A percentile compares a stretch with the other conserved stretches of the same genome.
These are phyloP conservation scores for Macropus fuliginosus DNA, from an alignment of 2,797 vertebrate genomes.

Conservation along the genomic window DNA sequence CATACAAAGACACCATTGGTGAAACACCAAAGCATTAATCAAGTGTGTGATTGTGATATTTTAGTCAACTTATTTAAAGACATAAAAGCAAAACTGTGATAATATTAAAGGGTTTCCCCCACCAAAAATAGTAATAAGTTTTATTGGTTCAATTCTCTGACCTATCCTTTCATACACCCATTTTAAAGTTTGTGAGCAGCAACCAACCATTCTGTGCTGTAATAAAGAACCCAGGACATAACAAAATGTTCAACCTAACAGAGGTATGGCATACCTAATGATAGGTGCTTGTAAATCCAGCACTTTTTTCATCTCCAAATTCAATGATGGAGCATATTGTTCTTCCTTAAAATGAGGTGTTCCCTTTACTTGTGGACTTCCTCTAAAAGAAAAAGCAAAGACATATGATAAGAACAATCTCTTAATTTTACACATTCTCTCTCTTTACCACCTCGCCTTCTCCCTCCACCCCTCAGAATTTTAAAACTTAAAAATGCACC, in stretches of 20 bases:
- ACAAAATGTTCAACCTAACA: slow-evolving; percentile 48
- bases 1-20: background rate
- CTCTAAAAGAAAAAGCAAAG: slow-evolving; percentile 85
- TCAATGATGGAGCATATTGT: slow-evolving; percentile 95
- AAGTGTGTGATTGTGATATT: background rate
- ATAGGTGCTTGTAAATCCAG: slow-evolving; percentile 96
- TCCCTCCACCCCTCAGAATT: background rate
- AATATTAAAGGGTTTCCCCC: background rate
- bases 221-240: background rate
- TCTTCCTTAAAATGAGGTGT: slow-evolving; percentile 96
- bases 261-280: slow-evolving; percentile 89
- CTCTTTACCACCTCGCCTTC: background rate
- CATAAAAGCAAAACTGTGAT: background rate
- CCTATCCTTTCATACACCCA: background rate
- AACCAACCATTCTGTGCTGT: background rate
- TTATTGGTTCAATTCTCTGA: background rate
- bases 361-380: slow-evolving; percentile 93
- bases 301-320: slow-evolving; percentile 96
- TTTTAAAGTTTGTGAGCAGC: background rate
- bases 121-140: background rate
- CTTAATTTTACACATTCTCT: background rate
- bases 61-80: background rate
- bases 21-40: background rate
- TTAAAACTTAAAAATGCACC: background rate
- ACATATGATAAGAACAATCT: slow-evolving; percentile 45